Base-by-base conservation (phyloP, 2,888 invertebrate species). In the Pandemis cinnamomeana region DNA sequence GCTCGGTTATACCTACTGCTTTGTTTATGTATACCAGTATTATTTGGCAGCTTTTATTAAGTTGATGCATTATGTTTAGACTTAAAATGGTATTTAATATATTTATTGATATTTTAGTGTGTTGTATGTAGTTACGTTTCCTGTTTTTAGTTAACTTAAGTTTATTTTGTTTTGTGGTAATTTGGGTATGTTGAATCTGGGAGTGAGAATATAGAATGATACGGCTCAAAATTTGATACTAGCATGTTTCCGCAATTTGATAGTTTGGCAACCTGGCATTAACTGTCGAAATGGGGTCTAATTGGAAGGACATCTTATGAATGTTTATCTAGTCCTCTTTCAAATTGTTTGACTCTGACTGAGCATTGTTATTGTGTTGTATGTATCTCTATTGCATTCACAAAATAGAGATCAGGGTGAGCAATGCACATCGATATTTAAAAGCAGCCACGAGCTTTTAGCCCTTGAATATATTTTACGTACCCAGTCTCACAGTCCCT, bases 21-120 rank as follows among this genome's bases (percentile, higher is more conserved):
- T 72, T 60, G n/a, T 66, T 71, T 46, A 27, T 44, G 41, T 67
- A 7, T 66, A 48, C 41, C 20, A 7, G 46, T 63, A 58, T 62
- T 53, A 13, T 11, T 67, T 67, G 5, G 48, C 13, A 36, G 46
- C 48, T 61, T n/a, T 51, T 13, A 58, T 51, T 46, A n/a, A 48
- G 51, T 51, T 63, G 42, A 41, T n/a, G n/a, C 55, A 11, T 13
- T 63, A n/a, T 62, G 51, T 67, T 48, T 41, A 46, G 8, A 66
- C 41, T 61, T 68, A 55, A 64, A 62, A 46, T 7, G 60, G 51
- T 71, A 68, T 63, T 46, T 71, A 67, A n/a, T 20, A 69, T 76
- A 77, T 77, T 78, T 75, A 77, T n/a, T n/a, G n/a, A n/a, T n/a
- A n/a, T 11, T n/a, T 64, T 48, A 48, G 64, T 64, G 42, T 72